These are phyloP conservation scores for Crotalus adamanteus DNA, from an alignment of 2,797 vertebrate genomes.

Conservation along the genomic window DNA sequence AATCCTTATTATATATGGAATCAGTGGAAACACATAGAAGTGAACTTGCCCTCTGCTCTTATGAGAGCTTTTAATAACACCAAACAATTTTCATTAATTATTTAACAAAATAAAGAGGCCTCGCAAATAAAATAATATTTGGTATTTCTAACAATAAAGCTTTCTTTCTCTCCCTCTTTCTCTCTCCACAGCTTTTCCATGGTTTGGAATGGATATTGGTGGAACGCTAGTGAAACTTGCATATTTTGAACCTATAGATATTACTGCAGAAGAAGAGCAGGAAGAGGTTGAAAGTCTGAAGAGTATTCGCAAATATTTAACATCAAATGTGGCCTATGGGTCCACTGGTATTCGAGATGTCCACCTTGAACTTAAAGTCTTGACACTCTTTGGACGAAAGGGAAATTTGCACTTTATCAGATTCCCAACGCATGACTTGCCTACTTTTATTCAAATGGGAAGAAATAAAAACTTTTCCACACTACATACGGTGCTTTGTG, in stretches of 20 bases:
- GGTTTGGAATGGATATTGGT: constrained; percentile 90
- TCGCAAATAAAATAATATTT: background rate
- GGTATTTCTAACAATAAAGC: background rate
- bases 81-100: background rate
- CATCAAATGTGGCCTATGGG: constrained; percentile 85
- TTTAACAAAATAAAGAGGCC: background rate
- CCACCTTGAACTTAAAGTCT: constrained; percentile 83
- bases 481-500: constrained; percentile 85
- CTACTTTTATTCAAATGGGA: constrained; percentile 89
- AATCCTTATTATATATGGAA: background rate
- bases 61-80: background rate
- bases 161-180: background rate
- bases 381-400: constrained; percentile 81
- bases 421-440: constrained; percentile 87
- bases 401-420: constrained; percentile 90
- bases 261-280: constrained; percentile 87
- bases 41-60: background rate
- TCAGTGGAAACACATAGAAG: background rate
- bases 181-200: constrained; percentile 80
- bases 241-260: constrained; percentile 87
- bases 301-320: constrained; percentile 86
- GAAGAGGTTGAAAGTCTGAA: constrained; percentile 88
- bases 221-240: constrained; percentile 86
- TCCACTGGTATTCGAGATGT: constrained; percentile 86
- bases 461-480: constrained; percentile 88